Conservation (phyloP, 2,113 vertebrate genomes). For the Mustela lutreola region DNA sequence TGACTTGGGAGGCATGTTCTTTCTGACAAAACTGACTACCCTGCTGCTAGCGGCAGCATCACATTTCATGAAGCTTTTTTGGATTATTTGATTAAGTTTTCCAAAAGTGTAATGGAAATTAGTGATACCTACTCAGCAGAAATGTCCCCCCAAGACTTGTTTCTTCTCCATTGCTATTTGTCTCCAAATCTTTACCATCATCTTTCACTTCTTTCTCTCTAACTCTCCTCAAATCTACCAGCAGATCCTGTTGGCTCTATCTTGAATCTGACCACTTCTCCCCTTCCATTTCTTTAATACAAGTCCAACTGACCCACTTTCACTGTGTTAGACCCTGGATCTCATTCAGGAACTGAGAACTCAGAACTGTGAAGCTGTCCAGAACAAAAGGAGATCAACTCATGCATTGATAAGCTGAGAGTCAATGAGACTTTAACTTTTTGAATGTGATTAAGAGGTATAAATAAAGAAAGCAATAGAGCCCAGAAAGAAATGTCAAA, state of each 20-base stretch:
- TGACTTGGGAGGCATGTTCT: constrained; percentile 49
- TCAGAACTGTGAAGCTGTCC: not conserved
- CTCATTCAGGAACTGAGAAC: not conserved
- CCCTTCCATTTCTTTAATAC: not conserved
- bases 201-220: not conserved
- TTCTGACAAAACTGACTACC: constrained; percentile 45
- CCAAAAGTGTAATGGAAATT: constrained; percentile 50
- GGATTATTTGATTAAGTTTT: constrained; percentile 31
- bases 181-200: not conserved
- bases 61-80: constrained; percentile 17
- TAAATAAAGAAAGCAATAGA: constrained; percentile 19
- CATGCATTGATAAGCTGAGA: not conserved
- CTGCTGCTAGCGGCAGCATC: constrained; percentile 16
- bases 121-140: not conserved
- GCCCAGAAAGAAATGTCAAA: not conserved
- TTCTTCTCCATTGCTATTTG: not conserved
- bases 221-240: not conserved
- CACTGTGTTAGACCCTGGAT: not conserved
- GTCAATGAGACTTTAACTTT: not conserved
- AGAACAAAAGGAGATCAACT: not conserved
- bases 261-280: not conserved
- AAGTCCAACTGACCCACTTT: not conserved
- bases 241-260: not conserved
- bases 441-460: not conserved
- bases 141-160: not conserved